Evolutionary conservation across 2,113 vertebrate species (phyloP).

Genomic region (Eidolon helvum): DNA sequence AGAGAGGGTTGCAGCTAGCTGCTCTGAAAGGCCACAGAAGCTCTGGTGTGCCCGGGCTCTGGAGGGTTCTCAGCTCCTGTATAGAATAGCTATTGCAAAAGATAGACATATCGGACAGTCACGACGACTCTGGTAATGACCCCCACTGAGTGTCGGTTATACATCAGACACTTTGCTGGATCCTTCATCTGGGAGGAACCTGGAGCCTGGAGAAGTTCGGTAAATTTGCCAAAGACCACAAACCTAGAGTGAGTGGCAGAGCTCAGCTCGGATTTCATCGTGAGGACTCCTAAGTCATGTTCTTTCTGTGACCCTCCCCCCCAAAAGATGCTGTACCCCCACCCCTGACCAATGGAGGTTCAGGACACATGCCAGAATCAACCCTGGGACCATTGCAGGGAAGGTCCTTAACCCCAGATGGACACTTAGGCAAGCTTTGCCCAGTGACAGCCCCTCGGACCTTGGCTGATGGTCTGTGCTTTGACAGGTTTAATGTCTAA

Average conservation of each 20-base stretch:
- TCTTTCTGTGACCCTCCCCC: not conserved
- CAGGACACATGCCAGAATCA: not conserved
- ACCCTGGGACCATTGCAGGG: not conserved
- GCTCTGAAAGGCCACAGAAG: slow-evolving; percentile 50
- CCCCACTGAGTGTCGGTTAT: accelerated
- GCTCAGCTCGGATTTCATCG: not conserved
- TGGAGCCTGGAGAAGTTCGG: not conserved
- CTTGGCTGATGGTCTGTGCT: not conserved
- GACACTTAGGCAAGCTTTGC: not conserved
- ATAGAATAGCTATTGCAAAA: not conserved
- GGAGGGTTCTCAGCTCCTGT: not conserved
- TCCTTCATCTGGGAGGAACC: not conserved
- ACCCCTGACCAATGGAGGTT: accelerated
- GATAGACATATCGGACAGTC: not conserved
- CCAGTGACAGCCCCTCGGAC: not conserved
- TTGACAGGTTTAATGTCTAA: not conserved
- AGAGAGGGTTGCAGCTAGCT: not conserved
- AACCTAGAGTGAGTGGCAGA: not conserved
- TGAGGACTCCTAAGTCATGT: not conserved
- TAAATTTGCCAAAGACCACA: not conserved
- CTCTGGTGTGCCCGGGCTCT: not conserved
- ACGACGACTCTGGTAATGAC: not conserved
- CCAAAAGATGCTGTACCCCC: no score
- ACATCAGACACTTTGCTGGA: accelerated
- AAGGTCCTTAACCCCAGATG: not conserved